These are phyloP conservation scores for Lasioglossum calceatum DNA, from an alignment of 2,888 invertebrate genomes.

Conservation along the genomic window DNA sequence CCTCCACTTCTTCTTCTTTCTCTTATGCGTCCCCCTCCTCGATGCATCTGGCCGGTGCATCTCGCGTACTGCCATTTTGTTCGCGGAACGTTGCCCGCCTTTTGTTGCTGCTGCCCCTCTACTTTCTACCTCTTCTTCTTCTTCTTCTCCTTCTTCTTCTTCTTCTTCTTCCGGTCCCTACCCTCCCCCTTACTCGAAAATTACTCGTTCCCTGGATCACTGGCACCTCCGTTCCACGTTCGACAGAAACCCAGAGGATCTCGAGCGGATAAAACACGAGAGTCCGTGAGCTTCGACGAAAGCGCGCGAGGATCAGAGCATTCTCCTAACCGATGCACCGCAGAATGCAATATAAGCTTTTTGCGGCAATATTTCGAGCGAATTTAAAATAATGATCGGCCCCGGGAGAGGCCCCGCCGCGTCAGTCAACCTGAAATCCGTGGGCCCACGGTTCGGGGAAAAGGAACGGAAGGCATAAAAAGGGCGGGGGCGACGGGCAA, in stretches of 20 bases:
- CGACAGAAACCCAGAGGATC: not conserved
- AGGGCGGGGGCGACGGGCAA: constrained; percentile 1
- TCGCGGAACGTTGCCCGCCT: constrained; percentile 46
- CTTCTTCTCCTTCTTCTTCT: not conserved
- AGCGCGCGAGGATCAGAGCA: constrained; percentile 4
- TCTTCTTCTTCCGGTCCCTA: not conserved
- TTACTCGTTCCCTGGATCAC: constrained; percentile 59
- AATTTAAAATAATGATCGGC: constrained; percentile 78
- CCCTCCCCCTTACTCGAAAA: constrained; percentile 45
- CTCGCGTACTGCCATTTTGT: constrained; percentile 70
- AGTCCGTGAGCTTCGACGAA: not conserved
- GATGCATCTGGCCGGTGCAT: constrained; percentile 22
- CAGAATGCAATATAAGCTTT: constrained; percentile 77
- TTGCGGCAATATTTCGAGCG: constrained; percentile 78
- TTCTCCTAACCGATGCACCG: constrained; percentile 57
- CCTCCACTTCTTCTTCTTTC: constrained; percentile 13
- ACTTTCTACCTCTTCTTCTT: constrained; percentile 2
- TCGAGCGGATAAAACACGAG: not conserved
- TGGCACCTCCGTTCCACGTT: not conserved
- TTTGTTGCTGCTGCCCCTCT: constrained; percentile 23
- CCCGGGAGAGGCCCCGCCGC: constrained; percentile 15
- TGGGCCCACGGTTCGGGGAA: constrained; percentile 46
- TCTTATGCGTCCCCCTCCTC: not conserved
- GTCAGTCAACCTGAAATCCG: constrained; percentile 49
- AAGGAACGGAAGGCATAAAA: constrained; percentile 30